Conservation (phyloP, 92 coral and sea anemone genomes). For the Porites rus region DNA sequence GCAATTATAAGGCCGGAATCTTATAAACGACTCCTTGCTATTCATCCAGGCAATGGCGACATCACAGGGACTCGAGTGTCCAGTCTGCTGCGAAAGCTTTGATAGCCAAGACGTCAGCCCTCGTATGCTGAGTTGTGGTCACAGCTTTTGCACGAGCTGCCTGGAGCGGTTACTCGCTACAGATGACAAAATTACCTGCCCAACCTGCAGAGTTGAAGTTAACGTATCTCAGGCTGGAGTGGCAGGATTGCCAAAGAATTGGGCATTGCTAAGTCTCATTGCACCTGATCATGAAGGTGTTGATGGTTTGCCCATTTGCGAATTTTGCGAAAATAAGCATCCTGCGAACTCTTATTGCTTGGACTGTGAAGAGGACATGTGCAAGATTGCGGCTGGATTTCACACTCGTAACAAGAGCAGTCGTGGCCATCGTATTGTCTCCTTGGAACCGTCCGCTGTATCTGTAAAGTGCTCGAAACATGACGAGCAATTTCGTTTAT, state of each 20-base stretch:
- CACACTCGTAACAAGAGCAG: neutral
- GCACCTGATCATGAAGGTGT: neutral
- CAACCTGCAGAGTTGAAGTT: neutral
- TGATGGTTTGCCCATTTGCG: neutral
- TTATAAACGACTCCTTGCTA: neutral
- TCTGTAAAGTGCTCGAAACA: neutral
- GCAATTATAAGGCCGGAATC: too few relatives aligned
- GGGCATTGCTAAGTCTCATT: neutral
- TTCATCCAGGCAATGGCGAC: neutral
- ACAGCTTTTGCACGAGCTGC: neutral
- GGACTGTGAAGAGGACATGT: neutral
- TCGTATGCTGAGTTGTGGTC: neutral
- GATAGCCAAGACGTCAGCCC: neutral
- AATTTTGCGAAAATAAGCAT: neutral
- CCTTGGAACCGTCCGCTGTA: neutral
- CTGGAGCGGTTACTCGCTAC: neutral
- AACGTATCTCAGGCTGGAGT: neutral
- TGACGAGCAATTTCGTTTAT: neutral
- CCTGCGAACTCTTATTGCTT: neutral
- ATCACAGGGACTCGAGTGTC: neutral
- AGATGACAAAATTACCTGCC: neutral
- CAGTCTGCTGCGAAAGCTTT: neutral
- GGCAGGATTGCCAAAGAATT: neutral
- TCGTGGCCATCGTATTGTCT: neutral
- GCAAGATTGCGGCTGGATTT: neutral